Percentiles rank a stretch among this genome's conserved stretches.
Evolutionary conservation across 1,140 invertebrate species (phyloP).

Genomic region (Campoletis sonorensis): DNA sequence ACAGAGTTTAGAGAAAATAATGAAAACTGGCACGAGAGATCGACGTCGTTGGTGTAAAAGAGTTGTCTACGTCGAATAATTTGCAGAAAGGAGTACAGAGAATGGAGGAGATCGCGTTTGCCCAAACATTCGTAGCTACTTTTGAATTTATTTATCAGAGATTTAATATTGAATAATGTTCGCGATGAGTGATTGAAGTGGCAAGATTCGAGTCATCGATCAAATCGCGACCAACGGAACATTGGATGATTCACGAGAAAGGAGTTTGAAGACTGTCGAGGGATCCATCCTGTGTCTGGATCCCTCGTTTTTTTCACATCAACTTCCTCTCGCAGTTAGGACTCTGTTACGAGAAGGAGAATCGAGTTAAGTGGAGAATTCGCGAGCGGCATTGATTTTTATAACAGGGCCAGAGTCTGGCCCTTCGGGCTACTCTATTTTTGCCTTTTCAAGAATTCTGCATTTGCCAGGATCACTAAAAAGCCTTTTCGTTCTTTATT

Average conservation of each 20-base stretch:
- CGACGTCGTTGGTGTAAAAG: not conserved
- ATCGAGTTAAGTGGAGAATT: slow-evolving; percentile 61
- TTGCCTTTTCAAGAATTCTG: slow-evolving; percentile 52
- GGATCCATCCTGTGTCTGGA: too few relatives aligned
- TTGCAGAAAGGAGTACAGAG: too few relatives aligned
- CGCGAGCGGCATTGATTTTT: slow-evolving; percentile 62
- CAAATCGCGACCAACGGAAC: too few relatives aligned
- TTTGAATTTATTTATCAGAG: too few relatives aligned
- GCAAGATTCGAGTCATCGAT: too few relatives aligned
- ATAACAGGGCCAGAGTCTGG: slow-evolving; percentile 67
- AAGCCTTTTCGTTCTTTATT: not conserved
- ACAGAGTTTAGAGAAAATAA: not conserved
- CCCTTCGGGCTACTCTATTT: slow-evolving; percentile 68
- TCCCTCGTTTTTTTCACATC: not conserved
- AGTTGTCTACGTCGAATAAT: too few relatives aligned
- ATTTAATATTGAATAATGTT: too few relatives aligned
- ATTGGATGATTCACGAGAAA: too few relatives aligned
- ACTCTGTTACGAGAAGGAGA: slow-evolving; percentile 10
- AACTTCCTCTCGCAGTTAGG: not conserved
- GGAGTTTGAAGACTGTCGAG: too few relatives aligned
- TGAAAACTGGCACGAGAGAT: slow-evolving; percentile 4
- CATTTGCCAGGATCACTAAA: not conserved
- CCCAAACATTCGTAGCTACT: too few relatives aligned
- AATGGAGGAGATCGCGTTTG: too few relatives aligned
- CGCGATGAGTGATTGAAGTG: too few relatives aligned